Conservation (phyloP, 2,797 vertebrate species). For the Rhinichthys osculus region DNA sequence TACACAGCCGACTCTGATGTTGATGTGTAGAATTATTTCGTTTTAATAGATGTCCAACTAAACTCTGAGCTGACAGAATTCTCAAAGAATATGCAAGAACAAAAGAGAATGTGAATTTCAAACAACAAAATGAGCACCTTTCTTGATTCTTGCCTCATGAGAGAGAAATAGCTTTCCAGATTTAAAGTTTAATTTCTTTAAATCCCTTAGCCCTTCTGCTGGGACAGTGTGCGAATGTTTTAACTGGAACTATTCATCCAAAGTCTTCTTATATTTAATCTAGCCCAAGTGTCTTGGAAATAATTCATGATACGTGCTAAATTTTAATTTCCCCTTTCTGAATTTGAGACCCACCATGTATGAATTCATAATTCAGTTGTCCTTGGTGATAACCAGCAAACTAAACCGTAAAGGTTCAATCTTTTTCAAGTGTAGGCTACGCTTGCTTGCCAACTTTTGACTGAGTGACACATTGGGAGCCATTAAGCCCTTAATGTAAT, state of each 20-base stretch:
- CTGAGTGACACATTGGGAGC: slow-evolving; percentile 51
- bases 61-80: background rate
- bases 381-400: slow-evolving; percentile 36
- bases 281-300: slow-evolving; percentile 9
- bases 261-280: slow-evolving; percentile 17
- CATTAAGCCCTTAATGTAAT: slow-evolving; percentile 54
- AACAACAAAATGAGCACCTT: background rate
- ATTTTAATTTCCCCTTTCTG: slow-evolving; percentile 26
- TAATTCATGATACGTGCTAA: slow-evolving; percentile 31
- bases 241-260: slow-evolving; percentile 33
- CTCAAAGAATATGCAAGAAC: background rate
- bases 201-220: slow-evolving; percentile 40
- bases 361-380: slow-evolving; percentile 20
- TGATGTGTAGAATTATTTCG: background rate
- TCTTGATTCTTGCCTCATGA: slow-evolving; percentile 24
- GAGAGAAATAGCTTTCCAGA: slow-evolving; percentile 12
- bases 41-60: background rate
- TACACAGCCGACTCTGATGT: background rate
- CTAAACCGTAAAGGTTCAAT: slow-evolving; percentile 35
- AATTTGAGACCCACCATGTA: slow-evolving; percentile 9
- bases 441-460: slow-evolving; percentile 34
- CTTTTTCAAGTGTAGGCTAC: slow-evolving; percentile 6
- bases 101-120: slow-evolving; percentile 3
- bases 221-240: slow-evolving; percentile 25
- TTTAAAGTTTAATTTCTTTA: slow-evolving; percentile 42